Conservation (phyloP, 2,113 vertebrate genomes). For the Anarhynchus alexandrinus region DNA sequence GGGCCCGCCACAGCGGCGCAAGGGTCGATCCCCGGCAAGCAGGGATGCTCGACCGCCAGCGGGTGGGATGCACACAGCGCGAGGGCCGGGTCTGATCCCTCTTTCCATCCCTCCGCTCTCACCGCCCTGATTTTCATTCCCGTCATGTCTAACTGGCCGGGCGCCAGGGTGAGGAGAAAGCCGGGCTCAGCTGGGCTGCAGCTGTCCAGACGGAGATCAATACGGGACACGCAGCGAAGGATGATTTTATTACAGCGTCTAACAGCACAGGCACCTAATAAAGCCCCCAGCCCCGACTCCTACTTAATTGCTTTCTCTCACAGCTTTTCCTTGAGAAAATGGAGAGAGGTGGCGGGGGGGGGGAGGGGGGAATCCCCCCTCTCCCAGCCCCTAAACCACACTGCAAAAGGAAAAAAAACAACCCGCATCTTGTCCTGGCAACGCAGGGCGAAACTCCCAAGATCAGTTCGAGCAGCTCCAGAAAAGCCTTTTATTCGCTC, state of each 20-base stretch:
- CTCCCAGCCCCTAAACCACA: not conserved
- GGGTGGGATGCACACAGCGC: rapidly evolving
- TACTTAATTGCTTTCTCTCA: not conserved
- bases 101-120: not conserved
- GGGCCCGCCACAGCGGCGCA: rapidly evolving
- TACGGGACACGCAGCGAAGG: not conserved
- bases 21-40: rapidly evolving
- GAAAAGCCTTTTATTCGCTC: not conserved
- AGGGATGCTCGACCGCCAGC: rapidly evolving
- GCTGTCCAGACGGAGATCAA: conserved; percentile 54
- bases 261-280: not conserved
- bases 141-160: not conserved
- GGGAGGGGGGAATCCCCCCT: no score
- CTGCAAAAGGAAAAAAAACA: not conserved
- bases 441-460: rapidly evolving
- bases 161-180: conserved; percentile 23
- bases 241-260: not conserved
- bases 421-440: not conserved
- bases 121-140: conserved; percentile 29
- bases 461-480: rapidly evolving
- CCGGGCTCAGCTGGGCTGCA: conserved; percentile 44
- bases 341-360: not conserved
- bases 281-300: not conserved
- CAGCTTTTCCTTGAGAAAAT: not conserved
- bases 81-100: rapidly evolving